These are phyloP conservation scores for Scyliorhinus canicula DNA, from an alignment of 2,797 vertebrate species.

Conservation along the genomic window DNA sequence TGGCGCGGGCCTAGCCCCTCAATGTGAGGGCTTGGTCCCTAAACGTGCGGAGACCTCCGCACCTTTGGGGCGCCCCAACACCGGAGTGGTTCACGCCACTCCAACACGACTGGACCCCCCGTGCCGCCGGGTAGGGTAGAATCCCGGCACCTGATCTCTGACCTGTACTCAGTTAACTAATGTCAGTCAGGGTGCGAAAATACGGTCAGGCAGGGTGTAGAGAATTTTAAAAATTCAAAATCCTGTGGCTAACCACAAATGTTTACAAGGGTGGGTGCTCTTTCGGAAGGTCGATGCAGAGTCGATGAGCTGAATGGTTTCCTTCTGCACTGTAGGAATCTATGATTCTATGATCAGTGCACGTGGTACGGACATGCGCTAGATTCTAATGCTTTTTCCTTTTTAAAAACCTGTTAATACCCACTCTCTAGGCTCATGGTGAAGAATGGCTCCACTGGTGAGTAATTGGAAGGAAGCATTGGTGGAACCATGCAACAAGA, in stretches of 20 bases:
- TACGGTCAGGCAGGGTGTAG: neutral
- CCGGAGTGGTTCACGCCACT: too few relatives aligned
- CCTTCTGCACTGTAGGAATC: too few relatives aligned
- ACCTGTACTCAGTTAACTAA: neutral
- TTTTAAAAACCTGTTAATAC: neutral
- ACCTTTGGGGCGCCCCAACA: too few relatives aligned
- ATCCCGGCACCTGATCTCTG: too few relatives aligned
- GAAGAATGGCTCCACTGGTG: neutral
- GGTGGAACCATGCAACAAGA: neutral
- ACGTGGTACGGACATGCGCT: neutral
- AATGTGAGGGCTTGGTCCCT: too few relatives aligned
- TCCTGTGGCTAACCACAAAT: neutral
- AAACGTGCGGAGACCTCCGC: too few relatives aligned
- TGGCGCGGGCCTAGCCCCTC: too few relatives aligned
- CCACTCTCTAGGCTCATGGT: neutral
- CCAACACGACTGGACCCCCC: too few relatives aligned
- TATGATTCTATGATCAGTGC: neutral
- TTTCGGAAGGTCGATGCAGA: too few relatives aligned
- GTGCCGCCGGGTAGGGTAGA: too few relatives aligned
- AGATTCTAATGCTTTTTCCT: neutral
- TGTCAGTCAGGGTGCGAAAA: neutral
- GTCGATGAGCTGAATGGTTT: too few relatives aligned
- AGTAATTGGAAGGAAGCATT: neutral
- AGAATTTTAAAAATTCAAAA: neutral
- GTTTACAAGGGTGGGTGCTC: too few relatives aligned